A percentile compares a stretch with the other conserved stretches of the same genome.
phyloP scores from a whole-genome alignment of 2,888 invertebrate genomes.

The Flabesymbios commensalis region DNA sequence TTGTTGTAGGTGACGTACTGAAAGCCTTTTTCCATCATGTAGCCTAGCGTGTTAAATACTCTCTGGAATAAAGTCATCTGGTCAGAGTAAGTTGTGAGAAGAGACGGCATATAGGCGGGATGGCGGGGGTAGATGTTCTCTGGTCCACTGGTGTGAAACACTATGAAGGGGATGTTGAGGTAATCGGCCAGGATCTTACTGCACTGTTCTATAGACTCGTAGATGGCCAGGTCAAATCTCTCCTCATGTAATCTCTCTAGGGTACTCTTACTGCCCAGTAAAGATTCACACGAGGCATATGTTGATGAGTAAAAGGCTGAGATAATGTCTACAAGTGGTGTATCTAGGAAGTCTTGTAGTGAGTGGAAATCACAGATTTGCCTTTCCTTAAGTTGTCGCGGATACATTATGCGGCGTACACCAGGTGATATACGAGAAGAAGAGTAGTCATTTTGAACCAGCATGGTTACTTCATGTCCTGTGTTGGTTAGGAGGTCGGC shows the following conservation, averaged over 20 bases:
- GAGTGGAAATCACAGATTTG: constrained; percentile 31
- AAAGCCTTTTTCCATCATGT: constrained; percentile 30
- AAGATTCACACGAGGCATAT: constrained; percentile 26
- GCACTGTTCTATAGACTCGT: constrained; percentile 34
- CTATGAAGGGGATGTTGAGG: constrained; percentile 31
- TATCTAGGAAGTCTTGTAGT: constrained; percentile 29
- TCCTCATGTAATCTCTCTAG: constrained; percentile 19
- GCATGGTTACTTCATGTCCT: constrained; percentile 26
- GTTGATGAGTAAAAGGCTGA: constrained; percentile 21
- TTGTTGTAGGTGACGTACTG: constrained; percentile 28
- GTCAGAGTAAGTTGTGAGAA: constrained; percentile 28
- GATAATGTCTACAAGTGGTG: constrained; percentile 26
- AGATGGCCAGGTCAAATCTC: constrained; percentile 27
- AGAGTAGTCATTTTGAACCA: constrained; percentile 23
- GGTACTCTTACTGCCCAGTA: constrained; percentile 14
- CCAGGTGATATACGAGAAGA: not conserved
- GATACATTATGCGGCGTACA: constrained; percentile 11
- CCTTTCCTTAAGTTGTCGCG: constrained; percentile 18
- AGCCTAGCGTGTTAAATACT: constrained; percentile 26
- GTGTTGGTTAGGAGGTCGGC: constrained; percentile 15
- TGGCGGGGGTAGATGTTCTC: constrained; percentile 33
- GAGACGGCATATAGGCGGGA: constrained; percentile 32
- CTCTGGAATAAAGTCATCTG: constrained; percentile 30
- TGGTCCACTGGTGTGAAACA: constrained; percentile 30
- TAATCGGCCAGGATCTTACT: constrained; percentile 32